Conservation (phyloP, 2,113 vertebrate genomes). For the Neofelis nebulosa region DNA sequence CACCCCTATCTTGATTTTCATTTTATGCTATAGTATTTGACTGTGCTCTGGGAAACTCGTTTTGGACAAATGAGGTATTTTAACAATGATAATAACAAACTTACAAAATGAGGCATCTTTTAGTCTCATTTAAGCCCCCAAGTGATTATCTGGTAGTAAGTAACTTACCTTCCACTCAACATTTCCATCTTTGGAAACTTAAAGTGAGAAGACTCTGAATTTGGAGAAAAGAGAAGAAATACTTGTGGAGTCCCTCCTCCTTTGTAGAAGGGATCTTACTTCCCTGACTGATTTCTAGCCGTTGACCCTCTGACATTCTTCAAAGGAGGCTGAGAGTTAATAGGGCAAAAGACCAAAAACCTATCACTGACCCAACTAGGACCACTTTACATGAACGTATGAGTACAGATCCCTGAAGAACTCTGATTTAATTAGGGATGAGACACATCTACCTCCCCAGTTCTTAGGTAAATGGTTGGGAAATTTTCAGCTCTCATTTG, state of each 20-base stretch:
- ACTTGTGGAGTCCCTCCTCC: neutral
- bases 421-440: neutral
- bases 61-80: constrained; percentile 34
- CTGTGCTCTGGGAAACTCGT: constrained; percentile 61
- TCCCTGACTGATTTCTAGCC: neutral
- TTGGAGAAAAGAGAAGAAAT: neutral
- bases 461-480: neutral
- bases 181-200: neutral
- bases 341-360: neutral
- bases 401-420: neutral
- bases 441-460: neutral
- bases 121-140: neutral
- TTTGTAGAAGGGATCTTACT: neutral
- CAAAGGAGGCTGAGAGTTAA: neutral
- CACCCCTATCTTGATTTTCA: constrained; percentile 56
- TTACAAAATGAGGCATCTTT: neutral
- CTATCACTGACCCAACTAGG: neutral
- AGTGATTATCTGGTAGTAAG: neutral
- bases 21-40: constrained; percentile 61
- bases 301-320: neutral
- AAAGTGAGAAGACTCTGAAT: neutral
- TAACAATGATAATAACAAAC: neutral
- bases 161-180: neutral
- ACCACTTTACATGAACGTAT: neutral
- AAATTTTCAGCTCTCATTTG: neutral